Evolutionary conservation across 2,113 vertebrate genomes (phyloP).

Genomic region (Ginglymostoma cirratum): DNA sequence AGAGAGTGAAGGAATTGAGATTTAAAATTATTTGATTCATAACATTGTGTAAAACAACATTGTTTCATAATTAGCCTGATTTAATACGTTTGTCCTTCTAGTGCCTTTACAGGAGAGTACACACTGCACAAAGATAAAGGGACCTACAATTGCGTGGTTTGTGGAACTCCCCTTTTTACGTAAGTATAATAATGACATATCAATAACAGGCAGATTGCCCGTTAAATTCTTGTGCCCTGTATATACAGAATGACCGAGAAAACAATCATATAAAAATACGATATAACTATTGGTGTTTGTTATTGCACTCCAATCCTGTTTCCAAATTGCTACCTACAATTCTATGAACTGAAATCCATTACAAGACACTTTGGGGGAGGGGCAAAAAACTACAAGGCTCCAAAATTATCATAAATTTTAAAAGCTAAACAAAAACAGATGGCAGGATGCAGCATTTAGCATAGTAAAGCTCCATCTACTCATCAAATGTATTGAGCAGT

Average conservation of each 20-base stretch:
- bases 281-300: background rate
- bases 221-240: background rate
- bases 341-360: background rate
- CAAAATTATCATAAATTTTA: background rate
- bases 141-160: constrained; percentile 84
- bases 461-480: constrained; percentile 18
- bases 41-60: background rate
- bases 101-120: constrained; percentile 85
- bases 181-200: constrained; percentile 53
- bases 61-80: background rate
- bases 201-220: constrained; percentile 20
- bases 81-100: constrained; percentile 46
- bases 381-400: background rate
- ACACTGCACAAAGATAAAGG: constrained; percentile 77
- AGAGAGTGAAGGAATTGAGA: background rate
- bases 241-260: background rate
- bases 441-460: constrained; percentile 14
- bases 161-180: constrained; percentile 77
- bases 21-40: background rate
- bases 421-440: constrained; percentile 26
- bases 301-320: background rate
- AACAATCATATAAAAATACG: background rate
- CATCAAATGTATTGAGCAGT: constrained; percentile 30
- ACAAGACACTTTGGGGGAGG: background rate
- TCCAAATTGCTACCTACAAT: background rate